Evolutionary conservation across 2,888 invertebrate genomes (phyloP).

Genomic region (Toxonevra muliebris): DNA sequence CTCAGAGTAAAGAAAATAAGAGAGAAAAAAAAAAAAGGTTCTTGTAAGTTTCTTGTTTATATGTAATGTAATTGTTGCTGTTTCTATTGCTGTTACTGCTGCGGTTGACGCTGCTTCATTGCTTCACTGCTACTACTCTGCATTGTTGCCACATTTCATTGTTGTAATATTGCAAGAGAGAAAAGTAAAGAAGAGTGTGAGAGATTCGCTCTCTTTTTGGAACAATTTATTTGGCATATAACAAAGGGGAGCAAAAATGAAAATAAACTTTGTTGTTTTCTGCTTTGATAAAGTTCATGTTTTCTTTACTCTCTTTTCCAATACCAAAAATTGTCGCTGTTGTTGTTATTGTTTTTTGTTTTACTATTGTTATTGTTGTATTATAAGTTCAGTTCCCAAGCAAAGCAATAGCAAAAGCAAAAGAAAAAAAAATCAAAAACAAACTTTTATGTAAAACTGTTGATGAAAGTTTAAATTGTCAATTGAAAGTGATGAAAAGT

Average conservation of each 20-base stretch:
- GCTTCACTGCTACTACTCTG: constrained; percentile 17
- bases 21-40: background rate
- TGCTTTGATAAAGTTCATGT: background rate
- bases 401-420: background rate
- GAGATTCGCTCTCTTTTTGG: constrained; percentile 34
- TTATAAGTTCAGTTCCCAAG: too few relatives aligned
- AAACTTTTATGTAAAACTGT: constrained; percentile 42
- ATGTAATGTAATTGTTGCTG: background rate
- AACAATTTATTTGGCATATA: constrained; percentile 3
- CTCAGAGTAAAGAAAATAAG: too few relatives aligned
- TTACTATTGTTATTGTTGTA: background rate
- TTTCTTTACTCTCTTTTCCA: constrained; percentile 22
- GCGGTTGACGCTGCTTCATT: background rate
- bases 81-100: background rate
- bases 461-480: constrained; percentile 63
- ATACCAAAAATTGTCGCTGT: background rate
- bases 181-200: constrained; percentile 1
- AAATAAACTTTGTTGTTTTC: constrained; percentile 32
- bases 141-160: constrained; percentile 42
- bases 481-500: constrained; percentile 63
- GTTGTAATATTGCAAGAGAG: constrained; percentile 30
- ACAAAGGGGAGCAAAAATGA: constrained; percentile 32
- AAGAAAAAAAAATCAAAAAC: constrained; percentile 6
- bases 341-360: background rate
- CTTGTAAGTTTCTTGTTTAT: background rate